phyloP scores from a whole-genome alignment of 2,797 vertebrate species.

The Syngnathus rostellatus region DNA sequence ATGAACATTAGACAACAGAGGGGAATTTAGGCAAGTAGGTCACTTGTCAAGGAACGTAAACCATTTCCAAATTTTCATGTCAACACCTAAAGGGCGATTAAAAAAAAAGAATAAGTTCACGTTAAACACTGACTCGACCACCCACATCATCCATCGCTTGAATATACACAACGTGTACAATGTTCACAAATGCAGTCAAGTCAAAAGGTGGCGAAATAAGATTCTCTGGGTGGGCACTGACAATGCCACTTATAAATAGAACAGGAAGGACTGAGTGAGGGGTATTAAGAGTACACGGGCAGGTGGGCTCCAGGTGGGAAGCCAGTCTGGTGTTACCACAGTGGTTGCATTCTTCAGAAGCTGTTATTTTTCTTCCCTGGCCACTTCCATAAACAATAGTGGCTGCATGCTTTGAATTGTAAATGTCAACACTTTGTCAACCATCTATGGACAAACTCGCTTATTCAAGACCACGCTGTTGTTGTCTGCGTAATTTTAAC shows the following conservation, averaged over 20 bases:
- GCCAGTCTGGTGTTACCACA: slow-evolving; percentile 20
- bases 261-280: slow-evolving; percentile 41
- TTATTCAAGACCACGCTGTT: slow-evolving; percentile 34
- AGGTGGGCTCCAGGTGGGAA: slow-evolving; percentile 56
- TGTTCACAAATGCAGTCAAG: slow-evolving; percentile 1
- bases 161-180: neutral
- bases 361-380: slow-evolving; percentile 22
- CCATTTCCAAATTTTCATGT: neutral
- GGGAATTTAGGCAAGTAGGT: neutral
- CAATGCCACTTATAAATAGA: slow-evolving; percentile 56
- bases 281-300: slow-evolving; percentile 33
- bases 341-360: slow-evolving; percentile 36
- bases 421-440: neutral
- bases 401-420: slow-evolving; percentile 3
- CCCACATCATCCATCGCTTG: neutral
- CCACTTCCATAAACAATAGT: slow-evolving; percentile 45
- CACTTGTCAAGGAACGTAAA: neutral
- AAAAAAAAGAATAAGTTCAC: neutral
- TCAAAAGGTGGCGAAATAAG: slow-evolving; percentile 13
- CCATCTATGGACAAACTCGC: neutral
- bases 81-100: neutral
- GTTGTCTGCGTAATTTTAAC: slow-evolving; percentile 3
- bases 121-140: neutral
- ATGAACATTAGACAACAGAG: neutral
- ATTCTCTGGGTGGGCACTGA: slow-evolving; percentile 24